A percentile compares a stretch with the other conserved stretches of the same genome.
phyloP scores from a whole-genome alignment of 2,797 vertebrate genomes.

The Phoeniculus purpureus region DNA sequence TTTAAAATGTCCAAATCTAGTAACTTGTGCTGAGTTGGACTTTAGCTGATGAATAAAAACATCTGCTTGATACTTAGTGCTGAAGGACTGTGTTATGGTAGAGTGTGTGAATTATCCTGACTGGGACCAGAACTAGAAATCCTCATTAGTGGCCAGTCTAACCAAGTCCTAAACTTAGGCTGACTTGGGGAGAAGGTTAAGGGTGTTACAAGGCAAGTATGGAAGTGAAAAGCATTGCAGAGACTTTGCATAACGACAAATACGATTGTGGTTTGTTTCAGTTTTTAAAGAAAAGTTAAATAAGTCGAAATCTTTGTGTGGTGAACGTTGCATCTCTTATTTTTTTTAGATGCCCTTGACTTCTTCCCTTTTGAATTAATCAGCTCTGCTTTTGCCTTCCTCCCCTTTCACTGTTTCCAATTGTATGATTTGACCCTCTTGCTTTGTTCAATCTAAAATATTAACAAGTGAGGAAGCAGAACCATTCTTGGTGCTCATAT shows the following conservation, averaged over 20 bases:
- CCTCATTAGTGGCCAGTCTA: conserved; percentile 56
- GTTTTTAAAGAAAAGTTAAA: neutral
- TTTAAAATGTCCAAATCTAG: neutral
- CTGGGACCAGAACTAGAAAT: neutral
- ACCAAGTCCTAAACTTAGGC: conserved; percentile 34
- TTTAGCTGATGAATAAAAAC: conserved; percentile 4
- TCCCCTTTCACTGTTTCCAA: neutral
- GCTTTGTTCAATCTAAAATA: neutral
- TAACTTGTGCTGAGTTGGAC: neutral
- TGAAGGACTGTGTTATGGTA: neutral
- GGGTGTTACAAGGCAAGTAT: conserved; percentile 75
- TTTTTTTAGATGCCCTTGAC: neutral
- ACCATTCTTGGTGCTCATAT: neutral
- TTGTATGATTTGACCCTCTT: neutral
- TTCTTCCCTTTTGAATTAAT: neutral
- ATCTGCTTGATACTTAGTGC: neutral
- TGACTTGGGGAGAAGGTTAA: conserved; percentile 48
- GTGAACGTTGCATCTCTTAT: neutral
- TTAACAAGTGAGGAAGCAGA: neutral
- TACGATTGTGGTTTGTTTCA: neutral
- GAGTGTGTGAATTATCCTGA: neutral
- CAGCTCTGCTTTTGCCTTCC: neutral
- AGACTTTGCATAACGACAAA: neutral
- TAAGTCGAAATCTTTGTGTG: neutral
- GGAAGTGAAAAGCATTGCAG: conserved; percentile 63